These are phyloP conservation scores for Herpetotheres cachinnans DNA, from an alignment of 2,113 vertebrate species.

Conservation along the genomic window DNA sequence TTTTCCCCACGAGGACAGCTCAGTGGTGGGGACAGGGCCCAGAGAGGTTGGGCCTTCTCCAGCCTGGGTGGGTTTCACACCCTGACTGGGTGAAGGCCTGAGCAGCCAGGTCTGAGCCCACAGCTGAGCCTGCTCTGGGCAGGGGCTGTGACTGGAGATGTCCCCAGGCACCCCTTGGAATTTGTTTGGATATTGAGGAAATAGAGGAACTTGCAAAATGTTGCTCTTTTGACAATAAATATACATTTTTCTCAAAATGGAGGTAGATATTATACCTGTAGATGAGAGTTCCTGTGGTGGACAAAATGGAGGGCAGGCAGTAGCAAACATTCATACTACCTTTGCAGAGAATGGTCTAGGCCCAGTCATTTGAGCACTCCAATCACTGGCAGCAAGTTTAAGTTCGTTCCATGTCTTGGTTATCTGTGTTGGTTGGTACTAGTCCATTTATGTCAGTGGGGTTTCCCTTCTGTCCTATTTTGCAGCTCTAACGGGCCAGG, in stretches of 20 bases:
- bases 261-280: not conserved
- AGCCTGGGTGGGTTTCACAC: not conserved
- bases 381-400: not conserved
- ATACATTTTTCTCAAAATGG: not conserved
- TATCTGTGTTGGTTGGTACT: not conserved
- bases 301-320: not conserved
- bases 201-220: not conserved
- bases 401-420: not conserved
- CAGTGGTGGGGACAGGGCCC: accelerated
- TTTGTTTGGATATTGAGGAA: not conserved
- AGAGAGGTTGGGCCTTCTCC: not conserved
- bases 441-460: not conserved
- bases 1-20: not conserved
- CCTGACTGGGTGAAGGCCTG: not conserved
- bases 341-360: not conserved
- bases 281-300: not conserved
- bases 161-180: not conserved
- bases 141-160: not conserved
- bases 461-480: not conserved
- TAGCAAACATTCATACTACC: not conserved
- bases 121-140: not conserved
- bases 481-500: not conserved
- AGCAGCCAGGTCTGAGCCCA: not conserved
- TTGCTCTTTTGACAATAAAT: not conserved
- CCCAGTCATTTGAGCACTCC: not conserved